Percentiles rank a stretch among this genome's conserved stretches.
These are phyloP conservation scores for Eristalis intricaria DNA, from an alignment of 2,888 invertebrate species.

Conservation along the genomic window DNA sequence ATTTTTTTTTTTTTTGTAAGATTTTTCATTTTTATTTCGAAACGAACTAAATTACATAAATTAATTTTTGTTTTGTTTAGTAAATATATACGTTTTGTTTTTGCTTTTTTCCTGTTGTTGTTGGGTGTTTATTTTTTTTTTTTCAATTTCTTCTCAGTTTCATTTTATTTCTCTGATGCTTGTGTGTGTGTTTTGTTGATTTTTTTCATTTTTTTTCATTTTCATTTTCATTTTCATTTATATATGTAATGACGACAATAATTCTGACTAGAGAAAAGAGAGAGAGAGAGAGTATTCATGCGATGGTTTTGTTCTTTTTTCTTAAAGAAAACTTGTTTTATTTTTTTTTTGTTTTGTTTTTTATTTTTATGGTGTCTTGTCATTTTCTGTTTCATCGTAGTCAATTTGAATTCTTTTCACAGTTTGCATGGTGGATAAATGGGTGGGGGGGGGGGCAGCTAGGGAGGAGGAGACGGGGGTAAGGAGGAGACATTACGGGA, in stretches of 20 bases:
- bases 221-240: slow-evolving; percentile 61
- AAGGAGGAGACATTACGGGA: neutral
- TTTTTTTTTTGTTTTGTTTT: neutral
- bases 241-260: slow-evolving; percentile 73
- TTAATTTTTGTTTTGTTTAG: slow-evolving; percentile 57
- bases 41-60: slow-evolving; percentile 67
- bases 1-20: slow-evolving; percentile 24
- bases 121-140: neutral
- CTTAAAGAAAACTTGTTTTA: slow-evolving; percentile 34
- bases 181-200: slow-evolving; percentile 58
- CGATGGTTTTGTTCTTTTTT: slow-evolving; percentile 34
- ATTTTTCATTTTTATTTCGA: slow-evolving; percentile 59
- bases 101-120: slow-evolving; percentile 68
- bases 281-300: slow-evolving; percentile 52
- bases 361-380: slow-evolving; percentile 4
- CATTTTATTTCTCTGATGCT: slow-evolving; percentile 60
- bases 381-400: slow-evolving; percentile 15
- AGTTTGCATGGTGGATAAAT: neutral
- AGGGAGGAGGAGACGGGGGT: no score
- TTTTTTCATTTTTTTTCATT: slow-evolving; percentile 34
- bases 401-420: neutral
- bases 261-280: slow-evolving; percentile 56
- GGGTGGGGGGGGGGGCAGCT: neutral
- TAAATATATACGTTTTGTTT: slow-evolving; percentile 55
- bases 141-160: slow-evolving; percentile 14